Percentiles rank a stretch among this genome's conserved stretches.
Evolutionary conservation across 2,113 vertebrate species (phyloP).

Genomic region (Campylomormyrus tamandua): DNA sequence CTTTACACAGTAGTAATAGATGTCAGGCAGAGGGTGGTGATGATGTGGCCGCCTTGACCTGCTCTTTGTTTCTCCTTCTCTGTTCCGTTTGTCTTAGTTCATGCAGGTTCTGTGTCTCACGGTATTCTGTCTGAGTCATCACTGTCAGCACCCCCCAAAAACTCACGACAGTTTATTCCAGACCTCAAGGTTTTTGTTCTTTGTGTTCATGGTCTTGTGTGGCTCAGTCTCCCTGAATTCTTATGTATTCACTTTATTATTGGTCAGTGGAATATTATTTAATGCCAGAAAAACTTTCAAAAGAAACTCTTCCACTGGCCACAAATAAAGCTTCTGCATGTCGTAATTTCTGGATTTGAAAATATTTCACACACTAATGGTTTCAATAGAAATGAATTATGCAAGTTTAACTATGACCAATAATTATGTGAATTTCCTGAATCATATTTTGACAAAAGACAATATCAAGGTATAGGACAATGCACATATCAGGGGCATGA

Average conservation of each 20-base stretch:
- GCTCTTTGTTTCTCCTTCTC: neutral
- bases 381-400: neutral
- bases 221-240: neutral
- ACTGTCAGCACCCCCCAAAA: constrained; percentile 28
- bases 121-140: constrained; percentile 27
- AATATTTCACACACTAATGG: neutral
- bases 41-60: neutral
- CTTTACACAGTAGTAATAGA: neutral
- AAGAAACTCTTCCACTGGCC: neutral
- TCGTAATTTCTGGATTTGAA: neutral
- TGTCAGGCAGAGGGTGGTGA: neutral
- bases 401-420: neutral
- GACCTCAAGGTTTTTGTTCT: constrained; percentile 36
- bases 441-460: neutral
- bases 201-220: neutral
- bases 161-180: constrained; percentile 36
- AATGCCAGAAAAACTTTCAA: neutral
- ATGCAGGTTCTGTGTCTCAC: constrained; percentile 36
- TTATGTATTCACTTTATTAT: neutral
- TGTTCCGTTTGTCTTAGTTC: constrained; percentile 21
- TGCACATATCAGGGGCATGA: neutral
- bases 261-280: neutral
- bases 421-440: neutral
- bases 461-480: neutral
- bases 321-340: neutral